A percentile compares a stretch with the other conserved stretches of the same genome.
phyloP scores from a whole-genome alignment of 2,797 vertebrate species.

The Acanthiza pusilla region DNA sequence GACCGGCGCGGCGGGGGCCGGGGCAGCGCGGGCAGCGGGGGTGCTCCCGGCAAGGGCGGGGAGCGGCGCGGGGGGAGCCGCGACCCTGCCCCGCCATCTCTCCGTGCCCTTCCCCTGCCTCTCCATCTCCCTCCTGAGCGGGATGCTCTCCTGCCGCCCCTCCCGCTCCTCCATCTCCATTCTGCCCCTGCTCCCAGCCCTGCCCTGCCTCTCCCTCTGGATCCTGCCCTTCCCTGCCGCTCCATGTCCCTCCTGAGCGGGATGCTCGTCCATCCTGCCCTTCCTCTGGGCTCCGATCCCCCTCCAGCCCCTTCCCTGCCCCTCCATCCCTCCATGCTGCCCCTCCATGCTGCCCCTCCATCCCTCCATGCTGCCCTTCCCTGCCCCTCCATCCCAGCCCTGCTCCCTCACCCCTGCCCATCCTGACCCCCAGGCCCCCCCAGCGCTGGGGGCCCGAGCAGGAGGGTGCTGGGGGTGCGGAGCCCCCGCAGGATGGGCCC shows the following conservation, averaged over 20 bases:
- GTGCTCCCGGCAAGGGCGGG: not conserved
- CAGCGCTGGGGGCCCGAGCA: fast-evolving
- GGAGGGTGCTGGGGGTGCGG: not conserved
- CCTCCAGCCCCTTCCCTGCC: not conserved
- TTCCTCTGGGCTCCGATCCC: not conserved
- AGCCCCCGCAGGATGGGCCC: not conserved
- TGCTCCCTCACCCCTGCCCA: not conserved
- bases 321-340: not conserved
- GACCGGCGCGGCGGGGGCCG: not conserved
- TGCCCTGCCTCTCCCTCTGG: not conserved
- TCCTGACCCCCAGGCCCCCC: not conserved
- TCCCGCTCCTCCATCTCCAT: not conserved
- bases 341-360: not conserved
- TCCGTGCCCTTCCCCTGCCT: not conserved
- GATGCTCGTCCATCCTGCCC: not conserved
- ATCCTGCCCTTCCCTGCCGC: not conserved
- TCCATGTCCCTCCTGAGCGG: not conserved
- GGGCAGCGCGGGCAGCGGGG: not conserved
- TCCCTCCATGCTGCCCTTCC: not conserved
- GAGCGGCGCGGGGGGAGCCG: not conserved
- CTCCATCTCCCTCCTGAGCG: not conserved
- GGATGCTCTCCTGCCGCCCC: not conserved
- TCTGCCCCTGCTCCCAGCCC: not conserved
- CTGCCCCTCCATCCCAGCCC: not conserved
- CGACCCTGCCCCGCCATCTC: not conserved